Conservation (phyloP, 2,113 vertebrate genomes). For the Arenaria interpres region DNA sequence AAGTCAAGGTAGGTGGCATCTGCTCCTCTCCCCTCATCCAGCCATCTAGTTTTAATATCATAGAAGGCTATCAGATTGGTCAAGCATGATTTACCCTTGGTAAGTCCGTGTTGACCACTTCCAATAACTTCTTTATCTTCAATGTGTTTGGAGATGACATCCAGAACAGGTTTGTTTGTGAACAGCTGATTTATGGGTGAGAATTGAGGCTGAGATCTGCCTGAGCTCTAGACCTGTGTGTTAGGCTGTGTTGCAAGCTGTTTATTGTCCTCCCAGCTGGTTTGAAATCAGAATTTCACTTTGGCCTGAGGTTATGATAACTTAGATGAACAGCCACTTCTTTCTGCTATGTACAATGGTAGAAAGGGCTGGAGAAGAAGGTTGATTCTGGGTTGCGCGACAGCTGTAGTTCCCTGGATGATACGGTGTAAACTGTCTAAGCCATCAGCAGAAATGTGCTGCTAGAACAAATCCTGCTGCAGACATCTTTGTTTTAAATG, state of each 20-base stretch:
- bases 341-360: background rate
- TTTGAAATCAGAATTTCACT: background rate
- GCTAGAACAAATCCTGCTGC: background rate
- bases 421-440: background rate
- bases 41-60: too few species aligned
- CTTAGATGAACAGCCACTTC: background rate
- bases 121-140: too few species aligned
- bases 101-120: too few species aligned
- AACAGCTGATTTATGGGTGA: background rate
- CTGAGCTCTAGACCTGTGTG: background rate
- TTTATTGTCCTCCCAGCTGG: background rate
- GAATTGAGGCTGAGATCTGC: background rate
- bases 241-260: background rate
- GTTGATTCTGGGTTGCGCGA: background rate
- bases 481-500: background rate
- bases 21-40: too few species aligned
- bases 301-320: accelerated
- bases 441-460: background rate
- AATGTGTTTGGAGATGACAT: too few species aligned
- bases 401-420: background rate
- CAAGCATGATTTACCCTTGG: too few species aligned
- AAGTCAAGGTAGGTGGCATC: too few species aligned
- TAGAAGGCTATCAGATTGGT: too few species aligned
- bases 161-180: background rate
- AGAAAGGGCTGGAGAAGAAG: background rate